Base-by-base conservation (phyloP, 2,888 invertebrate species). In the Piscicola geometra region DNA sequence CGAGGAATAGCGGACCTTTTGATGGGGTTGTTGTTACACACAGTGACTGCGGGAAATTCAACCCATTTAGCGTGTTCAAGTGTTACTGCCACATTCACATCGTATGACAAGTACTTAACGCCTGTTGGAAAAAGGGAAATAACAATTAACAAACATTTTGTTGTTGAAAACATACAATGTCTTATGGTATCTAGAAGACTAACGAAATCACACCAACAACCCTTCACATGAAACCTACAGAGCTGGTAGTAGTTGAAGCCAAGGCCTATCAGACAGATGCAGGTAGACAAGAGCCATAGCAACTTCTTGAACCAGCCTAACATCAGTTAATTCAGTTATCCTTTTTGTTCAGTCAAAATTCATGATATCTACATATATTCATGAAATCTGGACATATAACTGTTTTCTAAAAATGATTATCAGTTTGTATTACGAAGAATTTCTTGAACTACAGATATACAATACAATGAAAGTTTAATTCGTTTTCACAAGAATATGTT, bases 1-100 rank as follows among this genome's bases (percentile, higher is more conserved):
- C 56, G 5, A 1, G 35, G 35, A 32, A 73, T 50, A 28, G 52
- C 33, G 1, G 73, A 73, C 35, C 56, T 73, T 33, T 36, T 73
- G 21, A 76, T 21, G 32, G 76, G 76, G 69, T 78, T 78, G 76
- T 78, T 76, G 47, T 78, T 78, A 50, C 78, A 78, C 1, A 78
- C 41, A n/a, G 78, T 78, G 21, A 78, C 76, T 21, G 78, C 78
- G 47, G 78, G 74, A 41, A 77, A 73, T 18, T 32, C 64, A 21
- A 73, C 35, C 15, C 64, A 33, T 32, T 64, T 60, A n/a, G 60
- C 35, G 25, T 73, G 73, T 36, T 73, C 28, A 25, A 73, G 33
- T 35, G 33, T 73, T 9, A 73, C 35, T 30, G 60, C 32, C 2
- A 73, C 64, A 60, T 60, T 52, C 25, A 73, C 73, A 28, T 60